Conservation (phyloP, 2,797 vertebrate genomes). For the Lagorchestes hirsutus region DNA sequence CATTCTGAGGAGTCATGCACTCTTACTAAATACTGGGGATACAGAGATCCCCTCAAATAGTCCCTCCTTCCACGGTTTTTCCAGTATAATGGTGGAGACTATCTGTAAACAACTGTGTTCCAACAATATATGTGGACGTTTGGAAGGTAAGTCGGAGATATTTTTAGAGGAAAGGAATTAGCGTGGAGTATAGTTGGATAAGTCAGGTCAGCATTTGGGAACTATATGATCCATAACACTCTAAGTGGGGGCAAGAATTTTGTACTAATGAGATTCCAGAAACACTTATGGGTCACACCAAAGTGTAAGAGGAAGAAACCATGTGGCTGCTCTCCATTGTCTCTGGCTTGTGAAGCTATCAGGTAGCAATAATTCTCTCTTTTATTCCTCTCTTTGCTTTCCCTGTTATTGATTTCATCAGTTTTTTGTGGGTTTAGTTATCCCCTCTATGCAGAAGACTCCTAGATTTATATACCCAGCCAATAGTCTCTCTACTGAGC, state of each 20-base stretch:
- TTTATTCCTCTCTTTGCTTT: not conserved
- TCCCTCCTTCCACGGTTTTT: not conserved
- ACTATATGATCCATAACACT: not conserved
- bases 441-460: not conserved
- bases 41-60: not conserved
- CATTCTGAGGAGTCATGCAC: not conserved
- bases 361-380: not conserved
- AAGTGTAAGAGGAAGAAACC: not conserved
- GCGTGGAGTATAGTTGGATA: not conserved
- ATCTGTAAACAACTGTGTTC: not conserved
- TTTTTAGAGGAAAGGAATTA: not conserved
- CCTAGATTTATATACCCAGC: not conserved
- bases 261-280: not conserved
- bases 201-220: not conserved
- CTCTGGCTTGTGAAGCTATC: not conserved
- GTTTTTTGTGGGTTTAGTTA: not conserved
- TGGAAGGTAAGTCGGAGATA: not conserved
- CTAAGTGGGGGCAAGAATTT: not conserved
- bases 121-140: not conserved
- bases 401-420: not conserved
- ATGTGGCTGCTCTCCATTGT: not conserved
- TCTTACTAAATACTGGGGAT: not conserved
- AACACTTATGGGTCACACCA: not conserved
- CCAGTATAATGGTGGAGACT: not conserved
- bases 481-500: not conserved